Base-by-base conservation (phyloP, 2,797 vertebrate species). In the Sitta carolinensis region DNA sequence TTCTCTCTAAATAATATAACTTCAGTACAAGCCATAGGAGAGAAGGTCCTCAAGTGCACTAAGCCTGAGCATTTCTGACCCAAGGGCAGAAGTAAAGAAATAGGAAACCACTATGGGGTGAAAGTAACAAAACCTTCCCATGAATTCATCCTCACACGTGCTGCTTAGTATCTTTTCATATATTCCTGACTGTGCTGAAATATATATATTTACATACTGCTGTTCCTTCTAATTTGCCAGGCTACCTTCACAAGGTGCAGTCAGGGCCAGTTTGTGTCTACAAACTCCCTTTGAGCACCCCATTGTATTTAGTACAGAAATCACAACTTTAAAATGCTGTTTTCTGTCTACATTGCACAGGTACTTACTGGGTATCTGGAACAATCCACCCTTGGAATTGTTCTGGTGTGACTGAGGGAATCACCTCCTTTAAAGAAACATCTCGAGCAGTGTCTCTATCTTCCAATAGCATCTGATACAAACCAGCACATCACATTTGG, bases 1-100 rank as follows among this genome's bases (percentile, higher is more conserved):
- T 86, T 47, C 84, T 92, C 26, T 73, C 63, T 67, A 84, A 77
- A 67, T 76, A 92, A 67, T 70, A 29, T 68, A 72, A 68, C 68
- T 81, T 75, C 13, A 12, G 15, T 64, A 54, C 32, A 16, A 96
- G 25, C 34, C 29, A 58, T 13, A 26, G 25, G 66, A 64, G 29
- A 77, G 32, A 70, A 78, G 55, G 47, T 51, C 29, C 29, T 91
- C 16, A 34, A 89, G 67, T 30, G 40, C 30, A 48, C 23, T 29
- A 54, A 83, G 23, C 22, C 48, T 63, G 32, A 55, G 23, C 16
- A 88, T 64, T 81, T 73, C 55, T 26, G 7, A 29, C 30, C n/a
- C 25, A 27, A 48, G 19, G 26, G 22, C 19, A 93, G 26, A 72
- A 59, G 29, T 8, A 67, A 85, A 80, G 69, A 64, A 89, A 50